Conservation (phyloP, 1,140 invertebrate genomes). For the Metaphire vulgaris region DNA sequence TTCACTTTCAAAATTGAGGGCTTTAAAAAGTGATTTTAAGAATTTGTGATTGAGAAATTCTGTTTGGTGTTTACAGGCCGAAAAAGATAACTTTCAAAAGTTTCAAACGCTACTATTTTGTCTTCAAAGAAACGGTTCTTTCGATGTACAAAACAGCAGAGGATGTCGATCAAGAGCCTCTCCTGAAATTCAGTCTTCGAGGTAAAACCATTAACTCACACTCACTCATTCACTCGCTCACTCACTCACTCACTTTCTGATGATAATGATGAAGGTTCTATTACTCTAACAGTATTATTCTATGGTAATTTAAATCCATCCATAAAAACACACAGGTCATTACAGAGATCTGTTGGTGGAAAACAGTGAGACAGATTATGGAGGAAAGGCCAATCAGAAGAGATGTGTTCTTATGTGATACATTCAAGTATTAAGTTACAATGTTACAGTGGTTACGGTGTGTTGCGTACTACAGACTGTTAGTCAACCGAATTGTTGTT, state of each 20-base stretch:
- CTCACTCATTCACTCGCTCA: too few relatives aligned
- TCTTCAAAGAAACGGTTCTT: constrained; percentile 77
- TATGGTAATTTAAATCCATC: not conserved
- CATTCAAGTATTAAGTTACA: too few relatives aligned
- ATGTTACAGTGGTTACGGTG: too few relatives aligned
- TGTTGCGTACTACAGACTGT: not conserved
- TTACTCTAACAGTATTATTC: not conserved
- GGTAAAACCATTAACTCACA: constrained; percentile 34
- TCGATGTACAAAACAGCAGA: constrained; percentile 75
- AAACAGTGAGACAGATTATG: too few relatives aligned
- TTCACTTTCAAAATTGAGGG: too few relatives aligned
- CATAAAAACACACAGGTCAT: not conserved
- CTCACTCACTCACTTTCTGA: not conserved
- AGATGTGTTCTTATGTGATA: too few relatives aligned
- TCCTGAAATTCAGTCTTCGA: constrained; percentile 45
- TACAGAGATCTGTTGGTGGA: not conserved
- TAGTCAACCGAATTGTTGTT: not conserved
- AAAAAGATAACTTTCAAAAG: constrained; percentile 86
- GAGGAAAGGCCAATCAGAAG: too few relatives aligned
- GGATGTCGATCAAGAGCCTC: constrained; percentile 56
- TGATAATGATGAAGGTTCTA: not conserved
- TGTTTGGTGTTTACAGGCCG: constrained; percentile 61
- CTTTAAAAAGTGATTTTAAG: too few relatives aligned
- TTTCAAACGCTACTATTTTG: constrained; percentile 85
- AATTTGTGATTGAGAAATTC: too few relatives aligned